Conservation (phyloP, 2,797 vertebrate species). For the Ptychobarbus kaznakovi region DNA sequence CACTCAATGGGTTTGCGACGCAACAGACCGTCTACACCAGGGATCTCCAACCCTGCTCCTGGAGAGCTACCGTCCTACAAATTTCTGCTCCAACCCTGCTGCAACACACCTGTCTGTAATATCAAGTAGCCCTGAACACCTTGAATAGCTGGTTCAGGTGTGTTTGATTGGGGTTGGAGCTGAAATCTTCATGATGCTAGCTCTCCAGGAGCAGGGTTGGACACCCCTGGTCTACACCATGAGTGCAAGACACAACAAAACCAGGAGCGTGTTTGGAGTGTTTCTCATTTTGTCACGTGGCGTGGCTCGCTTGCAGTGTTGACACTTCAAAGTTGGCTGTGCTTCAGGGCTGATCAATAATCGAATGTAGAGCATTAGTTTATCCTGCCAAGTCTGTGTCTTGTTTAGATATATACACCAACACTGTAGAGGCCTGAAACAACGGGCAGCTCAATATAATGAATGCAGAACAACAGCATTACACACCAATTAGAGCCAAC, state of each 20-base stretch:
- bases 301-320: not conserved
- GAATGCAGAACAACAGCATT: slow-evolving; percentile 23
- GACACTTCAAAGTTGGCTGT: slow-evolving; percentile 47
- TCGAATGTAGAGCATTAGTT: slow-evolving; percentile 53
- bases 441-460: slow-evolving; percentile 38
- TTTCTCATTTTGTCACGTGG: slow-evolving; percentile 5
- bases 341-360: slow-evolving; percentile 58
- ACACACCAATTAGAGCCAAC: slow-evolving; percentile 14
- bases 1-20: not conserved
- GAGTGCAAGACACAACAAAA: slow-evolving; percentile 1
- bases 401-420: slow-evolving; percentile 46
- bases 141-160: too few species aligned
- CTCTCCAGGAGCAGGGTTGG: too few species aligned
- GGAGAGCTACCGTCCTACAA: too few species aligned
- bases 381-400: slow-evolving; percentile 50
- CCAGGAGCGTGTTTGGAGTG: not conserved
- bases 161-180: too few species aligned
- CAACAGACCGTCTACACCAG: not conserved
- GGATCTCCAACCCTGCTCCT: too few species aligned
- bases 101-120: too few species aligned
- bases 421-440: slow-evolving; percentile 17
- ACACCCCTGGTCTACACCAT: not conserved
- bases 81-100: too few species aligned
- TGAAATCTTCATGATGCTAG: too few species aligned
- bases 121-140: too few species aligned